Conservation (phyloP, 1,140 invertebrate genomes). For the Temnothorax curvispinosus region DNA sequence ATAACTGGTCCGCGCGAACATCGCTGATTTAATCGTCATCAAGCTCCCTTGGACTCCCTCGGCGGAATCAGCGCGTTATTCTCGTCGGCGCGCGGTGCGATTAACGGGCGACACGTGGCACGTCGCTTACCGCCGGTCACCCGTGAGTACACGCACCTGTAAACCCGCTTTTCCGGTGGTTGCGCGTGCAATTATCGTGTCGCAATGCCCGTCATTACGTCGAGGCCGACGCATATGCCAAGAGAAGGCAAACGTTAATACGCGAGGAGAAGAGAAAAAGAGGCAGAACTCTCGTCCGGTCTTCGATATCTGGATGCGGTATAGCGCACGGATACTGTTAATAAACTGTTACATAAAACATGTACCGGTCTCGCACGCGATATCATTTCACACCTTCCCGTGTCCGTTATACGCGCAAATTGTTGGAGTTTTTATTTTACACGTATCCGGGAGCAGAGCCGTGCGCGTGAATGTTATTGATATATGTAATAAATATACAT, state of each 20-base stretch:
- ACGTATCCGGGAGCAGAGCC: background rate
- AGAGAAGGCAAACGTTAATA: slow-evolving; percentile 39
- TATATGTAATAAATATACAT: slow-evolving; percentile 12
- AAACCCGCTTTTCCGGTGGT: slow-evolving; percentile 61
- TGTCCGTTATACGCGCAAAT: background rate
- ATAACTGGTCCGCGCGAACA: background rate
- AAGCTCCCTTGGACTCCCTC: background rate
- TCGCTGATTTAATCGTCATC: background rate
- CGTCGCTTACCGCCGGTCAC: slow-evolving; percentile 45
- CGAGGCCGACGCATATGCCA: slow-evolving; percentile 64
- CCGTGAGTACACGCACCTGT: slow-evolving; percentile 75
- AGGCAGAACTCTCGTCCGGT: background rate
- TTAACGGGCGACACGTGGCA: slow-evolving; percentile 60
- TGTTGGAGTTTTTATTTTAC: background rate
- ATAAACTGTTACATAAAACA: background rate
- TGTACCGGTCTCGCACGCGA: background rate
- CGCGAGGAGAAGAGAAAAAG: background rate
- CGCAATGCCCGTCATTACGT: slow-evolving; percentile 63
- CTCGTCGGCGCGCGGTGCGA: slow-evolving; percentile 15
- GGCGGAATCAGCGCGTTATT: slow-evolving; percentile 13
- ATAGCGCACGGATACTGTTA: background rate
- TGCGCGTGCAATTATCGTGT: slow-evolving; percentile 62
- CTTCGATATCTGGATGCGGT: background rate
- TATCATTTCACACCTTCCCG: background rate
- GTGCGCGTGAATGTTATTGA: background rate